These are phyloP conservation scores for Manduca sexta DNA, from an alignment of 1,140 invertebrate genomes.

Conservation along the genomic window DNA sequence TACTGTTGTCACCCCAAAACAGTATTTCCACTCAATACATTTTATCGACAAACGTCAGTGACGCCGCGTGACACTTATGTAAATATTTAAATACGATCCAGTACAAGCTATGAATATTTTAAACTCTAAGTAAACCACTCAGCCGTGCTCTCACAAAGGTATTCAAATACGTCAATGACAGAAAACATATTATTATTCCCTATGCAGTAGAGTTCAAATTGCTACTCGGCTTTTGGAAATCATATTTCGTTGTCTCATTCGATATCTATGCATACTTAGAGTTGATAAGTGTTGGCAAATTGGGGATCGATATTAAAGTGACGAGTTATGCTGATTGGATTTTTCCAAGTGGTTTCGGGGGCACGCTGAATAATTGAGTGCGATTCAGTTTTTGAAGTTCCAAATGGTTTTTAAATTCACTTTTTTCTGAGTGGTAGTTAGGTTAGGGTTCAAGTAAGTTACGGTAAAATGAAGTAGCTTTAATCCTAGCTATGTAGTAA, in stretches of 20 bases:
- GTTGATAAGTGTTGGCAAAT: conserved; percentile 69
- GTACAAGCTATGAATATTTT: conserved; percentile 76
- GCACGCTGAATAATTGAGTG: conserved; percentile 66
- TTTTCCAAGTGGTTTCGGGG: conserved; percentile 65
- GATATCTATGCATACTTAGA: conserved; percentile 69
- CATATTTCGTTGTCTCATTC: conserved; percentile 36
- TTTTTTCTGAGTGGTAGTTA: no score
- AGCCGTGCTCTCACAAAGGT: conserved; percentile 47
- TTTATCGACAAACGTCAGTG: conserved; percentile 68
- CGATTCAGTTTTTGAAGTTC: conserved; percentile 44
- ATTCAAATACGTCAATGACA: conserved; percentile 43
- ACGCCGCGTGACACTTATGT: conserved; percentile 73
- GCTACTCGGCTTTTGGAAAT: conserved; percentile 16
- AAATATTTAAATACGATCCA: conserved; percentile 76
- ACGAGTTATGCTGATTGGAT: conserved; percentile 72
- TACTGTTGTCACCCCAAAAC: conserved; percentile 26
- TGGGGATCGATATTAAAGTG: conserved; percentile 70
- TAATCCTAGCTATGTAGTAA: no score
- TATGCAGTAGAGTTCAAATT: conserved; percentile 43
- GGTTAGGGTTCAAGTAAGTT: no score
- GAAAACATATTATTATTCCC: conserved; percentile 36
- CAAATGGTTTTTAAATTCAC: conserved; percentile 7
- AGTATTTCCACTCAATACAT: conserved; percentile 56
- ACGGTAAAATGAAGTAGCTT: no score
- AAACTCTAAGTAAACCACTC: conserved; percentile 69